These are phyloP conservation scores for Chouioia cunea DNA, from an alignment of 2,888 invertebrate species.

Conservation along the genomic window DNA sequence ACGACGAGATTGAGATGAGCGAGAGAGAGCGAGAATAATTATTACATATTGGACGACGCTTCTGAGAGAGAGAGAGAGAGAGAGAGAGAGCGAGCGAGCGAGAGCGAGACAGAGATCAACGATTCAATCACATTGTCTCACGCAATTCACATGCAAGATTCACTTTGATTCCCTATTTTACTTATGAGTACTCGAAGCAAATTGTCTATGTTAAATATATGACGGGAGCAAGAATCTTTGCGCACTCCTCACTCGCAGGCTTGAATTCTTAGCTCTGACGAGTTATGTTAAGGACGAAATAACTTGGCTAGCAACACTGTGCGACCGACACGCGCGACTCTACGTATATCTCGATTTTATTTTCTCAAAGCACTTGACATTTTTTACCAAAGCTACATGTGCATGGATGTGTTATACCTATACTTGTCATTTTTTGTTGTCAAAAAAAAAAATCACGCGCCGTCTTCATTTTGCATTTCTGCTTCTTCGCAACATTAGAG, in stretches of 20 bases:
- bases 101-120: too few species aligned
- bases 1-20: constrained; percentile 28
- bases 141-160: constrained; percentile 62
- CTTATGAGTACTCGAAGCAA: background rate
- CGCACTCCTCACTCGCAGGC: constrained; percentile 50
- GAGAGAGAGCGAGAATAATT: constrained; percentile 3
- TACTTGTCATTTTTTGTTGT: too few species aligned
- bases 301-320: constrained; percentile 67
- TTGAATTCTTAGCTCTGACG: constrained; percentile 64
- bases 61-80: constrained; percentile 22
- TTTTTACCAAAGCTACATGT: too few species aligned
- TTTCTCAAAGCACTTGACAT: too few species aligned
- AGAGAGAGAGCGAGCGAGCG: too few species aligned
- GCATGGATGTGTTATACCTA: too few species aligned
- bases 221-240: constrained; percentile 2
- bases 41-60: constrained; percentile 36
- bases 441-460: too few species aligned
- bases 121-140: too few species aligned
- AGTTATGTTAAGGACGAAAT: constrained; percentile 64
- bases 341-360: too few species aligned
- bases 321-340: constrained; percentile 10
- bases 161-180: constrained; percentile 56
- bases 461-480: too few species aligned
- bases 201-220: constrained; percentile 1
- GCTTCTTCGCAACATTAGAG: too few species aligned